Evolutionary conservation across 2,797 vertebrate species (phyloP).

Genomic region (Perodicticus potto): DNA sequence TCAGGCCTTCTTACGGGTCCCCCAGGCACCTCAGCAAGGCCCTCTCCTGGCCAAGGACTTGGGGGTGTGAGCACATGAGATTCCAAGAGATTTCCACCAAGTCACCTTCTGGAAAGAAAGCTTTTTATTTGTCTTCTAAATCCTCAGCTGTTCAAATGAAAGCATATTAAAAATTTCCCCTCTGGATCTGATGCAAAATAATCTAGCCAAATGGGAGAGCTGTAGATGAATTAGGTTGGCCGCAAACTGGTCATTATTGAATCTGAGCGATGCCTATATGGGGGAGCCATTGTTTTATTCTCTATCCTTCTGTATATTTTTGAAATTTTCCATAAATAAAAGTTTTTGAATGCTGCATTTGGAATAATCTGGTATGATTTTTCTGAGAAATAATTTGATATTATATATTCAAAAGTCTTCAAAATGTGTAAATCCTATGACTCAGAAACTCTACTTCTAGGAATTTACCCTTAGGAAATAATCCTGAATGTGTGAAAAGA

Average conservation of each 20-base stretch:
- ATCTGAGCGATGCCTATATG: neutral
- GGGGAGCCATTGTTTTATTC: neutral
- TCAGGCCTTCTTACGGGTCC: neutral
- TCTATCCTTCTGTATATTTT: slow-evolving; percentile 35
- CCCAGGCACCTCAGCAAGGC: rapidly evolving
- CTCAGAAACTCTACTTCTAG: slow-evolving; percentile 72
- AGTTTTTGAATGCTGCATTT: slow-evolving; percentile 5
- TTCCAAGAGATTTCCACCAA: neutral
- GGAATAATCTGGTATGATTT: slow-evolving; percentile 28
- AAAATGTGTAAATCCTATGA: slow-evolving; percentile 73
- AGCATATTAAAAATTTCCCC: neutral
- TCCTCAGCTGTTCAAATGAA: neutral
- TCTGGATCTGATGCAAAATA: slow-evolving; percentile 12
- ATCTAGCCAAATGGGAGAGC: neutral
- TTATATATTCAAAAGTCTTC: slow-evolving; percentile 63
- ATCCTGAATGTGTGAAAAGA: slow-evolving; percentile 57
- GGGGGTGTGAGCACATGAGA: neutral
- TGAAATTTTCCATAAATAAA: slow-evolving; percentile 20
- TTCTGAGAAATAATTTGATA: slow-evolving; percentile 60
- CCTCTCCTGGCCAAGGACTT: no score
- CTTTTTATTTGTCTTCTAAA: neutral
- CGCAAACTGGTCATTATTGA: neutral
- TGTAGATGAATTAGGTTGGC: neutral
- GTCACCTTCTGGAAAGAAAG: neutral
- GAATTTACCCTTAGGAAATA: slow-evolving; percentile 63